Evolutionary conservation across 2,113 vertebrate species (phyloP), one percentile per base, ranked within the genome.

Genomic region (Eclectus roratus): DNA sequence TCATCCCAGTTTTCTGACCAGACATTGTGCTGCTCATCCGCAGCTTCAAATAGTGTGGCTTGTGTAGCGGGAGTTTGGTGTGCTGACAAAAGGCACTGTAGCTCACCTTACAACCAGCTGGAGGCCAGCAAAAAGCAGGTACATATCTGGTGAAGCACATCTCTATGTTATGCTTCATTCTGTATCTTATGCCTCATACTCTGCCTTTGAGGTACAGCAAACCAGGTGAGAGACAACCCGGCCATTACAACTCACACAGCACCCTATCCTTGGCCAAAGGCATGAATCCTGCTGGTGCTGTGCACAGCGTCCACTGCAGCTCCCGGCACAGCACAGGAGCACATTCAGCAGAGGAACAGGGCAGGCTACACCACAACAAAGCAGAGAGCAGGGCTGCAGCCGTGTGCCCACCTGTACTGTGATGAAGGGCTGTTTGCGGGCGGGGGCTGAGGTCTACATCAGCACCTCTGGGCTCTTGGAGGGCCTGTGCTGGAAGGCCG

Each of bases 331-430:
- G 53, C 49, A 5, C 17, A 49, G 4, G 49, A 63, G 61, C 20
- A 9, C 3, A 12, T 63, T 9, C 28, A 37, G 2, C 86, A 66
- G 29, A 24, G 28, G 27, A 56, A 46, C 11, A 8, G 14, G 31
- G 24, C 5, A 0, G 1, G 49, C 49, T 47, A 49, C 31, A 16
- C n/a, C 74, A 58, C 27, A 43, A 61, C 23, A 23, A 17, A n/a
- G 44, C 17, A 11, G 44, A 2, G 31, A 68, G 43, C 43, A 31
- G 17, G 23, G 9, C 50, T 24, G 46, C 50, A 49, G 35, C 37
- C 5, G 29, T 2, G 4, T 17, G 20, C 37, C 33, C 35, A 21
- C 2, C 29, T 15, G 15, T 0, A 3, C 33, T 8, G n/a, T 3
- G 29, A 20, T 6, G 39, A 71, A 72, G 20, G 41, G 53, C 33